Evolutionary conservation across 2,888 invertebrate species (phyloP), one percentile per base, ranked within the genome.

Genomic region (Julus scanicus): DNA sequence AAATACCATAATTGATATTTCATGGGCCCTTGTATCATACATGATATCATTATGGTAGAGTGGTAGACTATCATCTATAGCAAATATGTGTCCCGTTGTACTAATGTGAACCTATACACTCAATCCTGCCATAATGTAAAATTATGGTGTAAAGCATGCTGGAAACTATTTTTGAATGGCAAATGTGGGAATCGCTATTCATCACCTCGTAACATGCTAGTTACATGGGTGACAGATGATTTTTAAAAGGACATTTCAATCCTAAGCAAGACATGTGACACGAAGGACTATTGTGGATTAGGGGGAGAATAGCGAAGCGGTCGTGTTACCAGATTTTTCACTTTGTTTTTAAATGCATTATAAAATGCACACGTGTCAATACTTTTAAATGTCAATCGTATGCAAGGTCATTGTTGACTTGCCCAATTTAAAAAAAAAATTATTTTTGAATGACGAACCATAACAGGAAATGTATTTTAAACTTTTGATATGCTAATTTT

Each of bases 401-500:
- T n/a, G 57, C 57, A 11, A 57, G 57, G 57, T 57, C 57, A 57
- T 13, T 57, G 57, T 57, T 57, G 57, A 57, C 57, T 6, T 57
- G 57, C 57, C 57, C 57, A 57, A n/a, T 57, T 57, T 57, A n/a
- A 4, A 8, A 29, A 29, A 29, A 57, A 57, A 57, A 57, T 17
- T 57, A 57, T 57, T 57, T 57, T 57, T 57, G 57, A 57, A 57
- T 57, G 57, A 8, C n/a, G n/a, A 57, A 57, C 57, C 57, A 57
- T 57, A 57, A 57, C 57, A 57, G 57, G 57, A 57, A 57, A 57
- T 57, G 57, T 13, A 57, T 57, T 57, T 57, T 57, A 57, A 57
- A 57, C 57, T 57, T n/a, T 57, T 57, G 57, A 57, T 57, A 57
- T 57, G 57, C 57, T 57, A 57, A 57, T 57, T 57, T 57, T 5